Conservation (phyloP, 2,113 vertebrate species). For the Crocuta crocuta region DNA sequence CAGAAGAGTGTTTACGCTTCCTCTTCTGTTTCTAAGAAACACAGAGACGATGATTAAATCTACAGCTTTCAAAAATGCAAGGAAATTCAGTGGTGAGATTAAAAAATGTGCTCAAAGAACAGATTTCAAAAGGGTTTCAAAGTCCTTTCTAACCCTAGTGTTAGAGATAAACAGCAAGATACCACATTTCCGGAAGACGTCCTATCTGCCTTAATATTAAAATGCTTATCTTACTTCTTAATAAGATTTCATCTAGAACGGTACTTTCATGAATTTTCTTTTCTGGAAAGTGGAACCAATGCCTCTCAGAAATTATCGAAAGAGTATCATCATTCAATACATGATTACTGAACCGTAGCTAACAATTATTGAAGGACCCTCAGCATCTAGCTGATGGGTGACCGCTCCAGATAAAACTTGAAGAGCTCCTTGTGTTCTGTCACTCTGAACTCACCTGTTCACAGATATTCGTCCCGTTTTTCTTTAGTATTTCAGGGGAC, state of each 20-base stretch:
- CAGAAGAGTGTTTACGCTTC: background rate
- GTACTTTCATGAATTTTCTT: background rate
- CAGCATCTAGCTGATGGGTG: fast-evolving
- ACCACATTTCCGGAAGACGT: background rate
- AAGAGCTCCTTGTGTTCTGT: fast-evolving
- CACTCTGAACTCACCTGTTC: conserved; percentile 89
- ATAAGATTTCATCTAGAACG: background rate
- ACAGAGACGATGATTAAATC: background rate
- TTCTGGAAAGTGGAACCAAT: background rate
- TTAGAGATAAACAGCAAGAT: background rate
- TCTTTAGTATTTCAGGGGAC: conserved; percentile 36
- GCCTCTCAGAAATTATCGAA: background rate
- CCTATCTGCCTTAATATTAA: background rate
- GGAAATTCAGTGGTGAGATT: background rate
- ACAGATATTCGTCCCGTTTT: conserved; percentile 79
- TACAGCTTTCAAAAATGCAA: background rate
- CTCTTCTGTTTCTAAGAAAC: conserved; percentile 6
- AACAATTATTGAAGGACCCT: background rate
- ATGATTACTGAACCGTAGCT: background rate
- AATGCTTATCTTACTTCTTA: background rate
- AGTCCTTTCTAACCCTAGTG: background rate
- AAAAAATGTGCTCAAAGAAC: background rate
- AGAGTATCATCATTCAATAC: background rate
- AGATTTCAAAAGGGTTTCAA: background rate
- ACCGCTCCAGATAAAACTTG: background rate